Conservation (phyloP, 2,113 vertebrate species). For the Petaurus breviceps region DNA sequence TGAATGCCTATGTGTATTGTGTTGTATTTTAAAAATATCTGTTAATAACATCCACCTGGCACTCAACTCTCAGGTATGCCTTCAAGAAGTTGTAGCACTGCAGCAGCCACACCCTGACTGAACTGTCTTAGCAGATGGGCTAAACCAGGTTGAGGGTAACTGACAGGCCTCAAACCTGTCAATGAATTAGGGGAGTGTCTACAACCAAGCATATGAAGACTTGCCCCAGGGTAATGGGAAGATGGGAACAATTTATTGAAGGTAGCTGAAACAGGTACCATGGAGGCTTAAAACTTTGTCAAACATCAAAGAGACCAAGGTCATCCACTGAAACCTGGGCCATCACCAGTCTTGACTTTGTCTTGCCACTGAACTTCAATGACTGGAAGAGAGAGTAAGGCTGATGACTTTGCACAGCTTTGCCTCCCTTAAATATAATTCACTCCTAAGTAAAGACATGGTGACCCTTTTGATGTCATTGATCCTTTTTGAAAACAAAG, state of each 20-base stretch:
- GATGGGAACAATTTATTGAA: neutral
- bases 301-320: neutral
- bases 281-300: neutral
- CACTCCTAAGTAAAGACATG: neutral
- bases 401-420: neutral
- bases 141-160: neutral
- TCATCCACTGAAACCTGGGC: neutral
- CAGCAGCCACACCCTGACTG: neutral
- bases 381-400: neutral
- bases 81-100: neutral
- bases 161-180: neutral
- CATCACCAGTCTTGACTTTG: neutral
- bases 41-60: neutral
- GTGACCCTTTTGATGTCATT: too few species aligned
- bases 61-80: neutral
- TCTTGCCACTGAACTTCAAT: neutral
- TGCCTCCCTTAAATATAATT: neutral
- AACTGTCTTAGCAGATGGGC: neutral
- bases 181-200: neutral
- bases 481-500: too few species aligned
- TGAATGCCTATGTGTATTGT: neutral
- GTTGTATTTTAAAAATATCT: neutral
- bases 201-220: neutral
- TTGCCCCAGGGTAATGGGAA: neutral
- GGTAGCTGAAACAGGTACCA: neutral